Evolutionary conservation across 2,888 invertebrate species (phyloP).

Genomic region (Archips crataeganus): DNA sequence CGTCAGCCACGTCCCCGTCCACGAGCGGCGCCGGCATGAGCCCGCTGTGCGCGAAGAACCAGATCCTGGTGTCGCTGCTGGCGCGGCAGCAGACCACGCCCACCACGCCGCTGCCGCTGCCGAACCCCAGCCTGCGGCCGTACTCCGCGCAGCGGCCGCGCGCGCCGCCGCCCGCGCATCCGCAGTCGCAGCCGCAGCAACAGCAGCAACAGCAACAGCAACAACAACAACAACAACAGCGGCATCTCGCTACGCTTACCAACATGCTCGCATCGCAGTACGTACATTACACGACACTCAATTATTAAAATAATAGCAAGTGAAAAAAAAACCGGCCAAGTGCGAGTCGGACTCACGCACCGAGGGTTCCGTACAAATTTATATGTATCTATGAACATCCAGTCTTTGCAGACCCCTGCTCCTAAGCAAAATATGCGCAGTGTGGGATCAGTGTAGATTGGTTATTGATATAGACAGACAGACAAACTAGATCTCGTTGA

Average conservation of each 20-base stretch:
- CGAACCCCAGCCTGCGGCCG: slow-evolving; percentile 87
- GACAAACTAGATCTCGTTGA: no score
- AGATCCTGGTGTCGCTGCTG: slow-evolving; percentile 93
- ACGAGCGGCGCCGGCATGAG: slow-evolving; percentile 81
- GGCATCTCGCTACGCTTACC: slow-evolving; percentile 61
- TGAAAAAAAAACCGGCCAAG: no score
- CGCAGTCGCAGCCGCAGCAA: not conserved
- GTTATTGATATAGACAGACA: no score
- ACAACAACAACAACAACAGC: slow-evolving; percentile 34
- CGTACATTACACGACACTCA: not conserved
- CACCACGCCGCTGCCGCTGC: slow-evolving; percentile 89
- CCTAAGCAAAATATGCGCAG: no score
- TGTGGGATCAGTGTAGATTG: no score
- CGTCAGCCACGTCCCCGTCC: slow-evolving; percentile 69
- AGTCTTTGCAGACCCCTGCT: no score
- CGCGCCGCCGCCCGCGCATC: slow-evolving; percentile 56
- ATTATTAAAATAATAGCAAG: no score
- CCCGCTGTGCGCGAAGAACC: slow-evolving; percentile 92
- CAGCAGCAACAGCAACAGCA: slow-evolving; percentile 44
- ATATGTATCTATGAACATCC: no score
- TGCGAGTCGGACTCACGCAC: no score
- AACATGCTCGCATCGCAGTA: slow-evolving; percentile 63
- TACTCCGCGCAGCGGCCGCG: slow-evolving; percentile 60
- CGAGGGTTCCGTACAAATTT: no score
- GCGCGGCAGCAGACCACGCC: slow-evolving; percentile 90